These are phyloP conservation scores for Mus spicilegus DNA, from an alignment of 2,113 vertebrate genomes.

Conservation along the genomic window DNA sequence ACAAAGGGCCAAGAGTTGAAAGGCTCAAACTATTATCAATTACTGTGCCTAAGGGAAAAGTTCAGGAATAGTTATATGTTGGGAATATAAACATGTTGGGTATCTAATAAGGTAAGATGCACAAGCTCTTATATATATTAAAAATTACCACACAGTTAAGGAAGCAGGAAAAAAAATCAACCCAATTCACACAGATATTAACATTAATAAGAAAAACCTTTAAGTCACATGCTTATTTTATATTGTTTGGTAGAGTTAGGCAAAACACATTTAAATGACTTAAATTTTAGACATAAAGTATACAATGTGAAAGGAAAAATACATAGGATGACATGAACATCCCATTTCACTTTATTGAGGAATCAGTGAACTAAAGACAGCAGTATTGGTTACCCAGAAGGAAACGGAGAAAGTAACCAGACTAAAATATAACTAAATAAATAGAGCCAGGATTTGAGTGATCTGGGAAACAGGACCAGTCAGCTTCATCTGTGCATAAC, in stretches of 20 bases:
- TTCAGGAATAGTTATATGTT: neutral
- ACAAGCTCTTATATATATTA: neutral
- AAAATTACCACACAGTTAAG: neutral
- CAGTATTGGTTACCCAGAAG: neutral
- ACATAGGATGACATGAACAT: neutral
- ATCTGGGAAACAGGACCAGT: neutral
- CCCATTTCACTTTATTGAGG: neutral
- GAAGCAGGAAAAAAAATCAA: neutral
- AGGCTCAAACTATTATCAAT: neutral
- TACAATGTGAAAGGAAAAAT: neutral
- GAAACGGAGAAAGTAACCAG: neutral
- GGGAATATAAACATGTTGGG: neutral
- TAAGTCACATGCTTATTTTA: neutral
- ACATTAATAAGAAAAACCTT: neutral
- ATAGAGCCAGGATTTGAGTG: neutral
- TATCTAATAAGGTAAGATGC: neutral
- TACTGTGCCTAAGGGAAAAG: neutral
- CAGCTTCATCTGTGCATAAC: neutral
- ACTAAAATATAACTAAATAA: neutral
- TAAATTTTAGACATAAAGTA: neutral
- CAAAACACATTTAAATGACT: neutral
- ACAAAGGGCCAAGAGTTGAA: neutral
- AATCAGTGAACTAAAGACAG: neutral
- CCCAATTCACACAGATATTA: neutral
- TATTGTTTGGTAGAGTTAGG: neutral